A percentile compares a stretch with the other conserved stretches of the same genome.
Conservation (phyloP, 2,888 invertebrate genomes). For the Netelia inedita region DNA sequence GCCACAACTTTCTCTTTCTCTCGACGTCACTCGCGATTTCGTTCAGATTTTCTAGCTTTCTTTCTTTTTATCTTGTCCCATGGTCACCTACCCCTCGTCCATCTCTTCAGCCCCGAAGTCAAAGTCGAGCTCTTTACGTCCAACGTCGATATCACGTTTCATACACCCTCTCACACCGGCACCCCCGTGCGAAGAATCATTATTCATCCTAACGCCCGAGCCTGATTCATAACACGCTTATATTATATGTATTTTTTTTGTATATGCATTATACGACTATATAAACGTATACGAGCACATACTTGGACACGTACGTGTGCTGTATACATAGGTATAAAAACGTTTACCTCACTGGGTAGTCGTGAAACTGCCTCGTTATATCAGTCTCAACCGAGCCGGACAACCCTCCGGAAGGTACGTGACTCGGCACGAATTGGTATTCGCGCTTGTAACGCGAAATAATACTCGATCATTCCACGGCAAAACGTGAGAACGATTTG, state of each 20-base stretch:
- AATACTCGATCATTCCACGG: constrained; percentile 20
- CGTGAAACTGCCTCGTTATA: constrained; percentile 63
- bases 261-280: constrained; percentile 9
- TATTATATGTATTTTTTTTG: constrained; percentile 15
- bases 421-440: constrained; percentile 65
- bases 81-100: background rate
- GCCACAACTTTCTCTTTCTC: constrained; percentile 18
- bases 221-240: constrained; percentile 65
- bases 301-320: background rate
- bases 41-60: background rate
- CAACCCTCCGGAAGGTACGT: constrained; percentile 69
- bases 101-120: too few relatives aligned
- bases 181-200: constrained; percentile 77
- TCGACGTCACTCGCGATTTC: constrained; percentile 31
- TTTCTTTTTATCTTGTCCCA: constrained; percentile 32
- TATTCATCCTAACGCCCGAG: constrained; percentile 82
- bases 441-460: background rate
- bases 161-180: constrained; percentile 54
- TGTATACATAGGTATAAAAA: background rate
- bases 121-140: constrained; percentile 22
- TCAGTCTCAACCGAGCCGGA: constrained; percentile 49
- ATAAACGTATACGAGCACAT: background rate
- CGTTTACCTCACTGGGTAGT: constrained; percentile 40
- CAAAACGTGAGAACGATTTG: constrained; percentile 56
- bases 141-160: constrained; percentile 62